A percentile compares a stretch with the other conserved stretches of the same genome.
Conservation (phyloP, 1,140 invertebrate genomes). For the Penaeus chinensis region DNA sequence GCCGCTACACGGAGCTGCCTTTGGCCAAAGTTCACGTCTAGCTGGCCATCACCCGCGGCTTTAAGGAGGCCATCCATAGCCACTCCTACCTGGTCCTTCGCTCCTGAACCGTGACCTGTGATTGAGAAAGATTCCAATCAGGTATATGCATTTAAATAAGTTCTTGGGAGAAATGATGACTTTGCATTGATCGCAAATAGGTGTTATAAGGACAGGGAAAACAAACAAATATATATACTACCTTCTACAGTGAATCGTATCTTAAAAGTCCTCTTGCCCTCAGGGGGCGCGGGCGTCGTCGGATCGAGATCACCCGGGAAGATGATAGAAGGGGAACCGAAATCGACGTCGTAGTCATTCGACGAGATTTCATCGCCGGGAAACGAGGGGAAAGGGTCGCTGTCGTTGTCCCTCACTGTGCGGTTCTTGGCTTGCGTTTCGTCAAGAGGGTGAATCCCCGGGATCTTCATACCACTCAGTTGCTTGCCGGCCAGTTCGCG, state of each 20-base stretch:
- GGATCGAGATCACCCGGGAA: not conserved
- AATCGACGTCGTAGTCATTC: no score
- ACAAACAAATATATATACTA: not conserved
- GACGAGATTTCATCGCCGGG: no score
- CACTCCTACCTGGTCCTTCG: conserved; percentile 63
- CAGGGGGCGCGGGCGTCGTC: not conserved
- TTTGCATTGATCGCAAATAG: no score
- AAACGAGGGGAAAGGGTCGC: no score
- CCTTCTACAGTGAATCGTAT: conserved; percentile 51
- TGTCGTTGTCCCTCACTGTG: no score
- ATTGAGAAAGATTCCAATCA: not conserved
- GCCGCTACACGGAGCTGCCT: conserved; percentile 65
- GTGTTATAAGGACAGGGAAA: not conserved
- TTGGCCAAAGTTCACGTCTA: conserved; percentile 67
- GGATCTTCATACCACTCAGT: conserved; percentile 32
- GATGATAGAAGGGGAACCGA: not conserved
- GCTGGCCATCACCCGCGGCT: conserved; percentile 66
- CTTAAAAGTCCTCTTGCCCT: conserved; percentile 41
- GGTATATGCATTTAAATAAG: no score
- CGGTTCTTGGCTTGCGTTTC: no score
- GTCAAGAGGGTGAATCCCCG: not conserved
- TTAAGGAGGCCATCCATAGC: conserved; percentile 60
- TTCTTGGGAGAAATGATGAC: not conserved
- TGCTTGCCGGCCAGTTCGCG: conserved; percentile 49
- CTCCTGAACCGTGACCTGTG: conserved; percentile 62